Conservation (phyloP, 2,888 invertebrate species). For the Deilephila porcellus region DNA sequence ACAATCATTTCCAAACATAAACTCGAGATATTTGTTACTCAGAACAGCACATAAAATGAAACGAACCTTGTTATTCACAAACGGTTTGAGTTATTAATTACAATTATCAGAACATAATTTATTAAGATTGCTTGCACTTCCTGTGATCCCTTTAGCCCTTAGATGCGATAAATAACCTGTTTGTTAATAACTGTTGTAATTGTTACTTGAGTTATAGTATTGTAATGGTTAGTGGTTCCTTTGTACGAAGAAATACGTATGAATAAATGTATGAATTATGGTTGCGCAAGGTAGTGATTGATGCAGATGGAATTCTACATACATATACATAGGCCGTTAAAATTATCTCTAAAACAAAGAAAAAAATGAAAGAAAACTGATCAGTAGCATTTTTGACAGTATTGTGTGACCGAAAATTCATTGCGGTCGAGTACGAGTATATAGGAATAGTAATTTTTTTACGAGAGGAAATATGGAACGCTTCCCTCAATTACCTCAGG, state of each 20-base stretch:
- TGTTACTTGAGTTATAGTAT: constrained; percentile 25
- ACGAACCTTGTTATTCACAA: constrained; percentile 7
- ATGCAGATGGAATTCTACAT: no score
- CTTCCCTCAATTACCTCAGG: no score
- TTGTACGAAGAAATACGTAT: neutral
- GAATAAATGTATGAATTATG: no score
- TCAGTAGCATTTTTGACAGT: no score
- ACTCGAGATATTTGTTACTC: neutral
- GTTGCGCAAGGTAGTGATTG: no score
- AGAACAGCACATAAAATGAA: constrained; percentile 3
- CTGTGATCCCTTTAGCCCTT: constrained; percentile 21
- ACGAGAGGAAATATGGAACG: no score
- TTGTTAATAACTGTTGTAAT: constrained; percentile 25
- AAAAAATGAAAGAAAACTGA: no score
- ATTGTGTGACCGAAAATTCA: no score
- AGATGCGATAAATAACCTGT: constrained; percentile 25
- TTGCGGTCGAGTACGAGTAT: no score
- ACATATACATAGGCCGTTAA: no score
- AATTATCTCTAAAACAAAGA: no score
- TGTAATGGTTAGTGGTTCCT: constrained; percentile 17
- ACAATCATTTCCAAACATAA: neutral
- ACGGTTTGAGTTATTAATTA: constrained; percentile 22
- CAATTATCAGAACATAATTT: constrained; percentile 21
- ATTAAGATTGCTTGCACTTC: constrained; percentile 27
- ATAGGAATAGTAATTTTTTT: no score